These are phyloP conservation scores for Sarcophaga carnaria DNA, from an alignment of 2,888 invertebrate species.

Conservation along the genomic window DNA sequence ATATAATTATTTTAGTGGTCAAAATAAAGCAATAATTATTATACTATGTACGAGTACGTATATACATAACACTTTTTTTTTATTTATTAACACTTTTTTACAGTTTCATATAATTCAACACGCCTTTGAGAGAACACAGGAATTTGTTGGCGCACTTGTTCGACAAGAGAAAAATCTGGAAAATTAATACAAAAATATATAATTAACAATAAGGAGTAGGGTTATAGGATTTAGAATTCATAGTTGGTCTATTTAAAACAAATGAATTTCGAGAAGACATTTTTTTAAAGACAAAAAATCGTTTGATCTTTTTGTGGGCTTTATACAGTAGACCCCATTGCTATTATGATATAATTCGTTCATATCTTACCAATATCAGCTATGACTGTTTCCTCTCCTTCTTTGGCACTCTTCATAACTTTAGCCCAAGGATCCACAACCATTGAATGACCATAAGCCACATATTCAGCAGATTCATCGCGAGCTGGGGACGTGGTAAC, in stretches of 20 bases:
- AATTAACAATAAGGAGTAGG: neutral
- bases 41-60: neutral
- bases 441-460: conserved; percentile 95
- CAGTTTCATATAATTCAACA: conserved; percentile 86
- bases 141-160: conserved; percentile 91
- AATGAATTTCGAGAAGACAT: too few species aligned
- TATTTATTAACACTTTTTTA: conserved; percentile 44
- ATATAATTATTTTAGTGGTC: conserved; percentile 21
- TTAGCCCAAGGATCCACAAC: conserved; percentile 91
- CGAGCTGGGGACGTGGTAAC: conserved; percentile 93
- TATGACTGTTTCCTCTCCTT: conserved; percentile 87
- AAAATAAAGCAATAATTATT: conserved; percentile 32
- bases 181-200: neutral
- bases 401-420: conserved; percentile 87
- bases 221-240: too few species aligned
- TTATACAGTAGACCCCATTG: neutral
- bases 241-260: too few species aligned
- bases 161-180: conserved; percentile 87
- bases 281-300: too few species aligned
- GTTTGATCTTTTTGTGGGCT: too few species aligned
- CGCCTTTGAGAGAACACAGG: conserved; percentile 90
- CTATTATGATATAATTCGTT: neutral
- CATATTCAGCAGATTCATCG: conserved; percentile 89
- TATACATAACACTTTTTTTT: neutral
- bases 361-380: conserved; percentile 87